A percentile compares a stretch with the other conserved stretches of the same genome.
Evolutionary conservation across 2,888 invertebrate species (phyloP).

Genomic region (Epiblema foenella): DNA sequence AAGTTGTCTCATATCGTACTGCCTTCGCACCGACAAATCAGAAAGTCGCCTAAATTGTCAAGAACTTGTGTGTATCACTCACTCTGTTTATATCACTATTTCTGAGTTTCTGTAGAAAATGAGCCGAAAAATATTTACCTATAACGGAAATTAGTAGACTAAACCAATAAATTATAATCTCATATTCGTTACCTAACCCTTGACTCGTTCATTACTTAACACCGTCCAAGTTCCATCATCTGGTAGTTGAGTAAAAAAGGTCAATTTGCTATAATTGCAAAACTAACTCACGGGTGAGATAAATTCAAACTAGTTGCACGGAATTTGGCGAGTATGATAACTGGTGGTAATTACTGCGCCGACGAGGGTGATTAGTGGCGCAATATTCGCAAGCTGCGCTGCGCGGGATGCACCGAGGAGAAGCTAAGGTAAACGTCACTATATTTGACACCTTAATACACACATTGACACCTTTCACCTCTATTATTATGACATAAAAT

Average conservation of each 20-base stretch:
- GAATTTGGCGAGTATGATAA: conserved; percentile 41
- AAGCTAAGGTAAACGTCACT: neutral
- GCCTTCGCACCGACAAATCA: too few species aligned
- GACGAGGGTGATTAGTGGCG: conserved; percentile 35
- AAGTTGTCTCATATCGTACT: too few species aligned
- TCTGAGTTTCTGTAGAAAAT: neutral
- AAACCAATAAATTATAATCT: conserved; percentile 24
- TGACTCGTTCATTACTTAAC: conserved; percentile 26
- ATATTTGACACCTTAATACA: too few species aligned
- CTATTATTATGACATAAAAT: too few species aligned
- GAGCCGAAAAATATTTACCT: neutral
- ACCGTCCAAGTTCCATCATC: conserved; percentile 1
- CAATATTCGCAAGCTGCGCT: conserved; percentile 16
- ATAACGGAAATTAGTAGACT: neutral
- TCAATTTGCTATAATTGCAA: conserved; percentile 41
- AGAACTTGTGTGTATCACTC: too few species aligned
- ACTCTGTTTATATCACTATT: neutral
- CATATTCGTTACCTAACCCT: conserved; percentile 19
- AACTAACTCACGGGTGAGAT: conserved; percentile 32
- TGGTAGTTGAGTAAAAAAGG: conserved; percentile 34
- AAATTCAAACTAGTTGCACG: conserved; percentile 33
- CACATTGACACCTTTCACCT: too few species aligned
- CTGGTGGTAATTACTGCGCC: conserved; percentile 36
- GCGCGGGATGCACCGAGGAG: neutral
- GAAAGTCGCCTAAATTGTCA: neutral